Conservation (phyloP, 2,797 vertebrate species). For the Melanotaenia pygmaea region DNA sequence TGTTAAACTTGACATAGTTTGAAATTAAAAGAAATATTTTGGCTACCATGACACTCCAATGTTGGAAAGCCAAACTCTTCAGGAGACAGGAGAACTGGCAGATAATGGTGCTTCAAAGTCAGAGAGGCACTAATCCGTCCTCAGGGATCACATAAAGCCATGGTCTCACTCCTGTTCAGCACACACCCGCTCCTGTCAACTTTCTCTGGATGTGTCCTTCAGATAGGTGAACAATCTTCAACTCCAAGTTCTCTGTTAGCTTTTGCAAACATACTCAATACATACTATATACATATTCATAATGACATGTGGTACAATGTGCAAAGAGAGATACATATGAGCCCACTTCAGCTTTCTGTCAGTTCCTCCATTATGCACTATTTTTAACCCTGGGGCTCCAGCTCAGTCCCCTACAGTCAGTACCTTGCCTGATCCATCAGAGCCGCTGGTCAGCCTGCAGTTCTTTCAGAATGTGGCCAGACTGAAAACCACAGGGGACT, state of each 20-base stretch:
- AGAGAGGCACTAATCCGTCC: conserved; percentile 52
- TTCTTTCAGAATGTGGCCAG: conserved; percentile 54
- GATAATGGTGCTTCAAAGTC: conserved; percentile 3
- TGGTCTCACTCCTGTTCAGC: background rate
- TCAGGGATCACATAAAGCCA: conserved; percentile 32
- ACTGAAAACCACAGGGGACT: conserved; percentile 64
- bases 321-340: background rate
- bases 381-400: conserved; percentile 40
- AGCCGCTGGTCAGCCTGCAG: conserved; percentile 52
- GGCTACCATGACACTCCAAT: background rate
- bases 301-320: background rate
- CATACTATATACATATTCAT: background rate
- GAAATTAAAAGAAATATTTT: background rate
- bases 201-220: background rate
- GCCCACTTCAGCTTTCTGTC: background rate
- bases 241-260: background rate
- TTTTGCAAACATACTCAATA: background rate
- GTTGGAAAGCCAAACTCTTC: background rate
- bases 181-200: background rate
- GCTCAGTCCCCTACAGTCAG: conserved; percentile 54
- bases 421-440: conserved; percentile 69
- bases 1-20: background rate
- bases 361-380: conserved; percentile 20
- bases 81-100: background rate
- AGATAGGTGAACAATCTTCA: background rate